Evolutionary conservation across 2,113 vertebrate genomes (phyloP), one percentile per base, ranked within the genome.

Genomic region (Pygoscelis adeliae): DNA sequence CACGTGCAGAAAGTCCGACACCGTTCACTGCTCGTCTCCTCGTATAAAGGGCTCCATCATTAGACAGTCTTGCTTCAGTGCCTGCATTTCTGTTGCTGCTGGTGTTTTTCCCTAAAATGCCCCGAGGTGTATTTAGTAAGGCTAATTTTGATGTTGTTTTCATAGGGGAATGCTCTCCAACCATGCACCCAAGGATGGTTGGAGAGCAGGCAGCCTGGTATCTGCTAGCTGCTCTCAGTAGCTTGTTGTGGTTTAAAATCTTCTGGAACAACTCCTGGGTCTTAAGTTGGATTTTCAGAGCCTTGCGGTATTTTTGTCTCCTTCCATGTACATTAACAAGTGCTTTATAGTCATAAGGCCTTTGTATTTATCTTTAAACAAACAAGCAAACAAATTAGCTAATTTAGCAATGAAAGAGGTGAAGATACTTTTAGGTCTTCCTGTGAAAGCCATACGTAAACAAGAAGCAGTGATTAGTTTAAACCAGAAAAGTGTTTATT

Each of bases 31-130:
- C 61, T 42, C 2, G 0, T 30, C 40, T 13, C 78, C 55, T 9
- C 0, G 11, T 15, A 2, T 19, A 10, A 8, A 5, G 44, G 23
- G 3, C 9, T 17, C 29, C 12, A 1, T 7, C 5, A 0, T 12
- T 2, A 15, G 40, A 19, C 61, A 17, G 9, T 12, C 38, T 25
- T 25, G 58, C 27, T 11, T 22, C 76, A 21, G 36, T 2, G 2
- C 6, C 27, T 2, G 5, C 26, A 0, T n/a, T 52, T n/a, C 52
- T 9, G 1, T 10, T 34, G 15, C 52, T 14, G 42, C 23, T 1
- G 21, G 22, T 6, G 0, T 3, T 70, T 53, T 4, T 10, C 56
- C 15, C 42, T 49, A 0, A 13, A 17, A 5, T 2, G 23, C 34
- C 47, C n/a, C 0, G 3, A 44, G 72, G 15, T 29, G 36, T 34